phyloP scores from a whole-genome alignment of 2,113 vertebrate genomes.

The Candoia aspera region DNA sequence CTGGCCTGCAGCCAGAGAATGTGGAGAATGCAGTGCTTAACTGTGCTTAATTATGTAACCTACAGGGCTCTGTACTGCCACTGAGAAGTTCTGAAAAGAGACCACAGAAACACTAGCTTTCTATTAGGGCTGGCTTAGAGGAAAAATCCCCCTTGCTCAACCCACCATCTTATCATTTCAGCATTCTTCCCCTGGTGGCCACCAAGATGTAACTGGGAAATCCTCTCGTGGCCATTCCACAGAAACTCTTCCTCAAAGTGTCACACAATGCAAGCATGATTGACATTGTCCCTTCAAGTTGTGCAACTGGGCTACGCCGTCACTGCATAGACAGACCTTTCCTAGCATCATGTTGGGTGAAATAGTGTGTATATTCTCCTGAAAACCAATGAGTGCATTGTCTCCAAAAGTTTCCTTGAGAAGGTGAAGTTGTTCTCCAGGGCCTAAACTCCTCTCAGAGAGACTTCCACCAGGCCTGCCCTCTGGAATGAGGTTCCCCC shows the following conservation, averaged over 20 bases:
- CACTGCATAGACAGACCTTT: background rate
- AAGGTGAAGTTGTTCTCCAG: background rate
- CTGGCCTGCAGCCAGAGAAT: background rate
- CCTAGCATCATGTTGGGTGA: background rate
- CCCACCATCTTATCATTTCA: background rate
- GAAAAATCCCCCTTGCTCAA: background rate
- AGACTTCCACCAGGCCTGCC: background rate
- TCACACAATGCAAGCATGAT: background rate
- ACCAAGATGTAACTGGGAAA: background rate
- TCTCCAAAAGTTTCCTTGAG: background rate
- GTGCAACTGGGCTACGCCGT: background rate
- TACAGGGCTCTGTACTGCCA: no score
- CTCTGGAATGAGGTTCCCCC: background rate
- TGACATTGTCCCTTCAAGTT: background rate
- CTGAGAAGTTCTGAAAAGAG: background rate
- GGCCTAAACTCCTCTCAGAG: background rate
- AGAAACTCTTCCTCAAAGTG: background rate
- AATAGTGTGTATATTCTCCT: background rate
- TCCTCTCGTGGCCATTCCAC: background rate
- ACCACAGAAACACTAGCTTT: background rate
- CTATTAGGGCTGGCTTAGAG: background rate
- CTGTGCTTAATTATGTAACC: background rate
- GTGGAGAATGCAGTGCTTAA: background rate
- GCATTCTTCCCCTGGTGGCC: background rate
- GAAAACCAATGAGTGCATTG: background rate